Percentiles rank a stretch among this genome's conserved stretches.
These are phyloP conservation scores for Cephalopterus ornatus DNA, from an alignment of 2,113 vertebrate genomes.

Conservation along the genomic window DNA sequence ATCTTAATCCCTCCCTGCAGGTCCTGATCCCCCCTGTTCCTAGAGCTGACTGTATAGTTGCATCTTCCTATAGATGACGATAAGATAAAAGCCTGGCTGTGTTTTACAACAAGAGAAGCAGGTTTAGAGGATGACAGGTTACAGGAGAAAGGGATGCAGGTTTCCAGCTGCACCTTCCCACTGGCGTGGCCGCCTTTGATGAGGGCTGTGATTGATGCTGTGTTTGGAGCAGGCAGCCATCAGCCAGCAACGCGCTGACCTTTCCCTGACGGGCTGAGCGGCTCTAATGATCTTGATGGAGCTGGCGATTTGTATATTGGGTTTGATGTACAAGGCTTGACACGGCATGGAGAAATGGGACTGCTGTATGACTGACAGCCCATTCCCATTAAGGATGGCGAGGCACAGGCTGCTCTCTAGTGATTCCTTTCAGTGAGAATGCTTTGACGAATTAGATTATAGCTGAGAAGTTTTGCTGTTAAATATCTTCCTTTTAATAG, in stretches of 20 bases:
- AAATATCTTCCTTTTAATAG: conserved; percentile 26
- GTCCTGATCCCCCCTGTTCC: background rate
- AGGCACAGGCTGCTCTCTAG: background rate
- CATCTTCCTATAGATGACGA: background rate
- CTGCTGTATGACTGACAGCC: conserved; percentile 3
- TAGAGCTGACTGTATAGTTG: background rate
- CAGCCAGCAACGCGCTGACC: conserved; percentile 1
- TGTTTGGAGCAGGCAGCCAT: background rate
- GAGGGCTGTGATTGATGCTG: conserved; percentile 68
- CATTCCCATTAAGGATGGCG: conserved; percentile 30
- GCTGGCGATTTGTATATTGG: conserved; percentile 27
- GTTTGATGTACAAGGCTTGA: conserved; percentile 48
- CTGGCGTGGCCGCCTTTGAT: conserved; percentile 33
- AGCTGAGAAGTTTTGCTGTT: conserved; percentile 28
- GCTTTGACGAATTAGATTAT: background rate
- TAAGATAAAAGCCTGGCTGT: background rate
- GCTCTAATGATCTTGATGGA: conserved; percentile 65
- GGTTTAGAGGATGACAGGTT: background rate
- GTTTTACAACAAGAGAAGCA: background rate
- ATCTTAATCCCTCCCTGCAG: background rate
- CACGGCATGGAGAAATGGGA: background rate
- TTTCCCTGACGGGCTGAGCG: conserved; percentile 34
- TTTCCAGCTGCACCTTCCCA: conserved; percentile 17
- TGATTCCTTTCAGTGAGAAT: conserved; percentile 1
- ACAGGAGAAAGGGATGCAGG: background rate